Base-by-base conservation (phyloP, 2,888 invertebrate species). In the Slavum lentiscoides region DNA sequence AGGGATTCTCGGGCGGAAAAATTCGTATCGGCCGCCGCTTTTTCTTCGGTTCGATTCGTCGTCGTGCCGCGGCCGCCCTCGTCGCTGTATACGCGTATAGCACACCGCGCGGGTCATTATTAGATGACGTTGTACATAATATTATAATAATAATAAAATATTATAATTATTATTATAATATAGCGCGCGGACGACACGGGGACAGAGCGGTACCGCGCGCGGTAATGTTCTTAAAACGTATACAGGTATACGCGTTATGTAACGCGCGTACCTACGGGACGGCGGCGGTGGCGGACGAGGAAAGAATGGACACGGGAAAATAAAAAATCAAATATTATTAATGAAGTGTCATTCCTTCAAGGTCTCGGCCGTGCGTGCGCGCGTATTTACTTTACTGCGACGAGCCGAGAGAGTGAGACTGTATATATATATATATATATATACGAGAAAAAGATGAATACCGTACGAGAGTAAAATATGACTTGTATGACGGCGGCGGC, bases 301-400 rank as follows among this genome's bases (percentile, higher is more conserved):
- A 58, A 23, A 58, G 70, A 72, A 72, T 58, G 23, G 58, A 80
- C 64, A 39, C 64, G 4, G 13, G 19, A 61, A 30, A 70, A 72
- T 39, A 72, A 68, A 69, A 69, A 70, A 77, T 77, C 77, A 77
- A 77, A 80, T 72, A 64, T 80, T 80, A 80, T 80, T 80, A 80
- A 80, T 80, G 80, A 80, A 80, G 80, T 80, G 80, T 80, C 80
- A 80, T 80, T 80, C 72, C 72, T 43, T 66, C 80, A 80, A 80
- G 80, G 80, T 80, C 80, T 70, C 62, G 21, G 8, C 15, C 30
- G 43, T 11, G 43, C 7, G 43, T 43, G 43, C 43, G 43, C 43
- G 43, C 7, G 43, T 43, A 11, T 43, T 43, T 43, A 43, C 43
- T 43, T 43, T 43, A 43, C 11, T 43, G 30, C 30, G 30, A 30